Evolutionary conservation across 2,888 invertebrate species (phyloP).

Genomic region (Pocota personata): DNA sequence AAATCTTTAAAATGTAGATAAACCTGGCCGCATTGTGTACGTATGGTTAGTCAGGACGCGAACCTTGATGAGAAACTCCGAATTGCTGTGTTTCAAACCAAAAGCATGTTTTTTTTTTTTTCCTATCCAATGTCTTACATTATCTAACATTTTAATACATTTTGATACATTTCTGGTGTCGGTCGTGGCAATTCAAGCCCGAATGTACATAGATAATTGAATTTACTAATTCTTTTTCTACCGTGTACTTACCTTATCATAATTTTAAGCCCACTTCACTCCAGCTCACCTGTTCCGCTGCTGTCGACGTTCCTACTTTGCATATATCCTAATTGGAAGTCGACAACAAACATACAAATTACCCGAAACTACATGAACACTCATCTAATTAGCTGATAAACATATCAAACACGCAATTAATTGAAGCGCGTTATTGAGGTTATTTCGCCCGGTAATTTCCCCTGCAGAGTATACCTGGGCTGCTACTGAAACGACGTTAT

Average conservation of each 20-base stretch:
- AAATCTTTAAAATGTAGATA: too few species aligned
- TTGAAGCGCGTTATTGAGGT: slow-evolving; percentile 48
- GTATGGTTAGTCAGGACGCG: too few species aligned
- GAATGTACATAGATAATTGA: too few species aligned
- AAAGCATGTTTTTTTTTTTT: too few species aligned
- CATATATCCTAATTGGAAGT: slow-evolving; percentile 57
- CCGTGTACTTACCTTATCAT: slow-evolving; percentile 4
- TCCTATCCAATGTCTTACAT: too few species aligned
- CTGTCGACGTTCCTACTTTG: slow-evolving; percentile 14
- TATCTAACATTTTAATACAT: too few species aligned
- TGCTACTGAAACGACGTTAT: not conserved
- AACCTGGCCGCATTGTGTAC: too few species aligned
- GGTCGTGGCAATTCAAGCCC: too few species aligned
- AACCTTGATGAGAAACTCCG: too few species aligned
- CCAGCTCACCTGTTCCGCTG: slow-evolving; percentile 10
- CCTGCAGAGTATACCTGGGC: not conserved
- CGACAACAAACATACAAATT: slow-evolving; percentile 23
- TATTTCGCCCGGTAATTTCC: slow-evolving; percentile 21
- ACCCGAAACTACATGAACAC: slow-evolving; percentile 33
- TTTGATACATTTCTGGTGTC: too few species aligned
- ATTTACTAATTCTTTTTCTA: not conserved
- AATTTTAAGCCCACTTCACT: not conserved
- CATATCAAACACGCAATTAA: slow-evolving; percentile 39
- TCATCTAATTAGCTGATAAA: slow-evolving; percentile 59
- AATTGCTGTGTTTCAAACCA: too few species aligned